Evolutionary conservation across 2,888 invertebrate genomes (phyloP).

Genomic region (Tridacna gigas): DNA sequence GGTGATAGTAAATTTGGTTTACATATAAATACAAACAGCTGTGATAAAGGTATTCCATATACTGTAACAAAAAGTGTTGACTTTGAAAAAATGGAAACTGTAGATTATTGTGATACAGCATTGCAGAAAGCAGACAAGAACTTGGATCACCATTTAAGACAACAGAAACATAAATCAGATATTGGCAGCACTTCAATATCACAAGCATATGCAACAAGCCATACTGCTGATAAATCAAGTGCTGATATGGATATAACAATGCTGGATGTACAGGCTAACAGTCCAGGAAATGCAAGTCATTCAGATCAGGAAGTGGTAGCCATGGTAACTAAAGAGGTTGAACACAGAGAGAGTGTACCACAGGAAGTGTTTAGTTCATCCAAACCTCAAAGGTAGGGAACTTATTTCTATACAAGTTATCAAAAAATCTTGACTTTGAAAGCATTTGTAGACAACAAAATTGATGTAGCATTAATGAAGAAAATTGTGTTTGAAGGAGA

Average conservation of each 20-base stretch:
- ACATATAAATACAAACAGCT: not conserved
- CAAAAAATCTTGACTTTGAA: too few relatives aligned
- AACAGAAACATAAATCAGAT: too few relatives aligned
- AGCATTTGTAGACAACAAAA: too few relatives aligned
- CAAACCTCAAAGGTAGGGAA: not conserved
- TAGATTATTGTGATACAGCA: too few relatives aligned
- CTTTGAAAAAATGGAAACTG: not conserved
- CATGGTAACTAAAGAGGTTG: not conserved
- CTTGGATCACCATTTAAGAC: too few relatives aligned
- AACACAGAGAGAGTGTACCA: not conserved
- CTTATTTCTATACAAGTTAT: not conserved
- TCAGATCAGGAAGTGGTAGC: slow-evolving; percentile 3
- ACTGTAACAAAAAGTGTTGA: not conserved
- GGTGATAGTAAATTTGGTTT: not conserved
- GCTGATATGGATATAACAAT: not conserved
- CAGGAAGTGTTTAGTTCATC: not conserved
- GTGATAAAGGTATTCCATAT: not conserved
- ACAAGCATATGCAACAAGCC: not conserved
- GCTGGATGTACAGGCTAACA: not conserved
- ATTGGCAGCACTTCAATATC: too few relatives aligned
- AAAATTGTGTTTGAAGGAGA: too few relatives aligned
- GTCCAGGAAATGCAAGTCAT: not conserved
- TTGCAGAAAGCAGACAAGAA: too few relatives aligned
- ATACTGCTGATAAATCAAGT: not conserved
- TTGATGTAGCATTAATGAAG: too few relatives aligned